Evolutionary conservation across 2,113 vertebrate species (phyloP), one percentile per base, ranked within the genome.

Genomic region (Nothocercus nigrocapillus): DNA sequence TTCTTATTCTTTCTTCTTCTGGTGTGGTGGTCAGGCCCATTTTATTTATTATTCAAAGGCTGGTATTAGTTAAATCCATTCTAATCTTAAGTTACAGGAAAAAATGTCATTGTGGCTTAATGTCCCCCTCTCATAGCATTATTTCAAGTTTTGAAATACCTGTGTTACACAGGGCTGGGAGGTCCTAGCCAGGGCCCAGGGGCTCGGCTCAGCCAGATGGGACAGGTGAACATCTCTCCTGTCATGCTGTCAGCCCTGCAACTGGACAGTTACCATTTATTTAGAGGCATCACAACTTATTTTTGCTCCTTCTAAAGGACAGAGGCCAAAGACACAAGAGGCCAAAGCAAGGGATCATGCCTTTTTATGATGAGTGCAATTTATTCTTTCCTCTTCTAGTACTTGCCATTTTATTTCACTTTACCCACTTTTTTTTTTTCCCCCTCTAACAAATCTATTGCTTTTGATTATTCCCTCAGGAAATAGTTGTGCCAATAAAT

Each of bases 141-240:
- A 51, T 63, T 63, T 78, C 22, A 45, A 5, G 51, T 30, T 28
- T 22, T 51, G 19, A 45, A 63, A 69, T 32, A 32, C 34, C 44
- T 6, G 21, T 49, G 34, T 44, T 68, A 3, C 8, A 28, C 0
- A 0, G 32, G 54, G 9, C 36, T 12, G 16, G 59, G 42, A 27
- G 76, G 28, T 68, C 67, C 51, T n/a, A 62, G 21, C 14, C 0
- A 2, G 51, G 42, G 54, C 9, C 53, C 27, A 7, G 17, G 14
- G 36, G 34, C 20, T 9, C 32, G 44, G 59, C 77, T 51, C 72
- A 90, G 44, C 53, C n/a, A 38, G 25, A 3, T 1, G 36, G 59
- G 13, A 61, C 53, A 67, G 61, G 42, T 3, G 0, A 28, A 13
- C 11, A 0, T 44, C 66, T 51, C 4, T 11, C 42, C 25, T n/a